These are phyloP conservation scores for Pyrochroa serraticornis DNA, from an alignment of 2,888 invertebrate species.

Conservation along the genomic window DNA sequence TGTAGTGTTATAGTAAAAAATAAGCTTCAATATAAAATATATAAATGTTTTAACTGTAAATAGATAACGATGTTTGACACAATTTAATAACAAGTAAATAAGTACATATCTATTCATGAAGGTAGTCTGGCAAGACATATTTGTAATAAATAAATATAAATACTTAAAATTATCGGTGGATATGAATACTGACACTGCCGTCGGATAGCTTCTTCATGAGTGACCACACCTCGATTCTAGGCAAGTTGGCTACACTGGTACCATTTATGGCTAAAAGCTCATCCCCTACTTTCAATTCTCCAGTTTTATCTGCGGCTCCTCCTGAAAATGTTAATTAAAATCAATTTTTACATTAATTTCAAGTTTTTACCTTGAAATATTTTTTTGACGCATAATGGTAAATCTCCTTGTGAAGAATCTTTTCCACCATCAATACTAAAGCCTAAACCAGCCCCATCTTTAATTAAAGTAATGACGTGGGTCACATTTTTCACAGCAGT, in stretches of 20 bases:
- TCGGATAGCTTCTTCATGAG: conserved; percentile 88
- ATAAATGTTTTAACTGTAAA: conserved; percentile 26
- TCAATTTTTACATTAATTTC: conserved; percentile 6
- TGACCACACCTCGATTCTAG: conserved; percentile 95
- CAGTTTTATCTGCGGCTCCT: conserved; percentile 87
- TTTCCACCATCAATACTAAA: conserved; percentile 94
- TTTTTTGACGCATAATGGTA: conserved; percentile 88
- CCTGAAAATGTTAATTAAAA: conserved; percentile 62
- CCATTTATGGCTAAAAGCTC: conserved; percentile 86
- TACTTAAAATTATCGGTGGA: conserved; percentile 37
- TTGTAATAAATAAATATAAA: conserved; percentile 24
- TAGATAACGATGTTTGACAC: conserved; percentile 18
- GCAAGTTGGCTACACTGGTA: conserved; percentile 78
- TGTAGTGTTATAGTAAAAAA: conserved; percentile 25
- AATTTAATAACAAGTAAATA: conserved; percentile 23
- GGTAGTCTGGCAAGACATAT: conserved; percentile 24
- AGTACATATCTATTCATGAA: conserved; percentile 20
- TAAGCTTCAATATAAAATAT: conserved; percentile 29
- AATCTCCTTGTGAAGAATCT: conserved; percentile 88
- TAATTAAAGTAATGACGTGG: conserved; percentile 61
- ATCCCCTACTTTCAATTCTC: conserved; percentile 83
- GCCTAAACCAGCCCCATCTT: conserved; percentile 88
- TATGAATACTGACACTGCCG: conserved; percentile 63
- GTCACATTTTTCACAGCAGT: conserved; percentile 37
- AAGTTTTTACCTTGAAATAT: conserved; percentile 82